These are phyloP conservation scores for Apostichopus californicus DNA, from an alignment of 35 echinoderm and acorn worm genomes.

Conservation along the genomic window DNA sequence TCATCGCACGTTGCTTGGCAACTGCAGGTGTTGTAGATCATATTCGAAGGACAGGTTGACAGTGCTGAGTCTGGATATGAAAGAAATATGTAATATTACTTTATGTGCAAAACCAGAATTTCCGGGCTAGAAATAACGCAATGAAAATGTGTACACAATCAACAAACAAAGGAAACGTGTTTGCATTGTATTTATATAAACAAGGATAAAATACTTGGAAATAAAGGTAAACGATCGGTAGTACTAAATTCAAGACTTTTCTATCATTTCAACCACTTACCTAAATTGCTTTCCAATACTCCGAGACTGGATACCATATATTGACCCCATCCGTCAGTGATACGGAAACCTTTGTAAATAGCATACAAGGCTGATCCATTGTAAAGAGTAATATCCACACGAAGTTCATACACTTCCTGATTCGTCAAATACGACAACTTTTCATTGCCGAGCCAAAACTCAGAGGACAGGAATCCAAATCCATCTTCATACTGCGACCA, in stretches of 20 bases:
- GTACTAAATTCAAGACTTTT: too few species aligned
- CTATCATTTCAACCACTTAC: not conserved
- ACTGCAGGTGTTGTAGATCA: not conserved
- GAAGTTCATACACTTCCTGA: slow-evolving; percentile 2
- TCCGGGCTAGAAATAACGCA: too few species aligned
- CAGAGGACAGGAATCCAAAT: not conserved
- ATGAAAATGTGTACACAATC: too few species aligned
- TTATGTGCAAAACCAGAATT: too few species aligned
- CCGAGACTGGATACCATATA: not conserved
- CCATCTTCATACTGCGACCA: too few species aligned
- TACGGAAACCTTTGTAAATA: not conserved
- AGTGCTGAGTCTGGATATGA: not conserved
- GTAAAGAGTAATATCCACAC: not conserved
- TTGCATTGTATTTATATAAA: too few species aligned
- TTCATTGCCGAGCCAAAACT: not conserved
- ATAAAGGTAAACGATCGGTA: too few species aligned
- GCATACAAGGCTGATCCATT: not conserved
- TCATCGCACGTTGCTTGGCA: not conserved
- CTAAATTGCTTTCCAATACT: not conserved
- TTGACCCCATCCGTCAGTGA: not conserved
- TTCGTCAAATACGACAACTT: not conserved
- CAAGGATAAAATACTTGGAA: too few species aligned
- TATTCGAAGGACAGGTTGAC: not conserved
- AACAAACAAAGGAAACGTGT: too few species aligned
- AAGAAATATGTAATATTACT: too few species aligned